Evolutionary conservation across 1,140 invertebrate genomes (phyloP).

Genomic region (Drosophila simulans): DNA sequence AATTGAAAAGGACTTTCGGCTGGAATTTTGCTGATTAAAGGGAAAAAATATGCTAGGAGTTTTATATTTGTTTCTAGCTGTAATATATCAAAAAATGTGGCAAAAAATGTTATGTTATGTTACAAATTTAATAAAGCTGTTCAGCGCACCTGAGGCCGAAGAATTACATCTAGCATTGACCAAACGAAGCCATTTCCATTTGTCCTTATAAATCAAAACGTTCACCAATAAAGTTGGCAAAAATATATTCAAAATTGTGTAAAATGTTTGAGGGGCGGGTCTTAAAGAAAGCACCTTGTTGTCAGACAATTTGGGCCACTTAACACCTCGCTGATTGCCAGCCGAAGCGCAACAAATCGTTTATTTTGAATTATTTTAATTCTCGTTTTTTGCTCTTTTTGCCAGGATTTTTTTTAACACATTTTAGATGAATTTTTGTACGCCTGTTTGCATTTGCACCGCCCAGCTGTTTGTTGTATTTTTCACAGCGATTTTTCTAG

Average conservation of each 20-base stretch:
- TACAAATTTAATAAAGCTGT: not conserved
- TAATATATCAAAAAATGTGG: no score
- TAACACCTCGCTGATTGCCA: slow-evolving; percentile 71
- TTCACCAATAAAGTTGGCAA: not conserved
- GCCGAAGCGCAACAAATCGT: slow-evolving; percentile 71
- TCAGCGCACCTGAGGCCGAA: not conserved
- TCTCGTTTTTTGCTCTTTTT: slow-evolving; percentile 21
- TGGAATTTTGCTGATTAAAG: not conserved
- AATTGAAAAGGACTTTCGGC: slow-evolving; percentile 27
- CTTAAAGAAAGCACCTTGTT: not conserved
- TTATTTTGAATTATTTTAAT: slow-evolving; percentile 76
- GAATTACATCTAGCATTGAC: not conserved
- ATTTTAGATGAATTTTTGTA: slow-evolving; percentile 56
- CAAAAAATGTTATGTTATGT: no score
- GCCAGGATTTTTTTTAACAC: slow-evolving; percentile 9
- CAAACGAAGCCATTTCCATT: not conserved
- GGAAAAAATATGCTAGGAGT: not conserved
- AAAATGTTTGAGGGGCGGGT: not conserved
- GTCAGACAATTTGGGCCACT: slow-evolving; percentile 70
- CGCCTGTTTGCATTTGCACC: slow-evolving; percentile 61
- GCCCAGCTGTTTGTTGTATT: slow-evolving; percentile 30
- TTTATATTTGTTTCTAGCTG: no score
- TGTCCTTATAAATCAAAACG: slow-evolving; percentile 19
- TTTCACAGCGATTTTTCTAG: slow-evolving; percentile 11
- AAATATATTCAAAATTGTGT: not conserved